Conservation (phyloP, 2,888 invertebrate genomes). For the Lithodes maja region DNA sequence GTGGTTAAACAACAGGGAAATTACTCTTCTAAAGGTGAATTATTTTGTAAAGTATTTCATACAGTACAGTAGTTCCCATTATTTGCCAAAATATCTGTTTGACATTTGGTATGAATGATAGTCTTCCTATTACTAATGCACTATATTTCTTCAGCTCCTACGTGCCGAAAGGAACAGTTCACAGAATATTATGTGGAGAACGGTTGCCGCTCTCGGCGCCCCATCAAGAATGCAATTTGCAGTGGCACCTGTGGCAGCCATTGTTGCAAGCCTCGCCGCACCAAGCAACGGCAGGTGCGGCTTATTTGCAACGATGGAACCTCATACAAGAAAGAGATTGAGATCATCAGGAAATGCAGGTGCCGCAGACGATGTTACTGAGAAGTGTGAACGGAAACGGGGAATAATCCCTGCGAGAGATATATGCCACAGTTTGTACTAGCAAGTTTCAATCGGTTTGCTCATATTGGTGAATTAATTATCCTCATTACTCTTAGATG, state of each 20-base stretch:
- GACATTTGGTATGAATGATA: too few relatives aligned
- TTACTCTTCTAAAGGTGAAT: too few relatives aligned
- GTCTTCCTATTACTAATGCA: too few relatives aligned
- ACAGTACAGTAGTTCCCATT: too few relatives aligned
- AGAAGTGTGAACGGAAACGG: neutral
- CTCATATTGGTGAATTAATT: too few relatives aligned
- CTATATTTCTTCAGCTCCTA: conserved; percentile 79
- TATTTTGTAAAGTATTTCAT: too few relatives aligned
- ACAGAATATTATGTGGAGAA: conserved; percentile 94
- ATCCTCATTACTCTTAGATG: too few relatives aligned
- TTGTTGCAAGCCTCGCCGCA: conserved; percentile 94
- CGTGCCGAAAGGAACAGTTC: conserved; percentile 91
- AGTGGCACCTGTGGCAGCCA: conserved; percentile 85
- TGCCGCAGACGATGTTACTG: conserved; percentile 70
- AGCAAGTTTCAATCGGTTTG: too few relatives aligned
- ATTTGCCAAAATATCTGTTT: too few relatives aligned
- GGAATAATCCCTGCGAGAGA: neutral
- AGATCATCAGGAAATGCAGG: conserved; percentile 93
- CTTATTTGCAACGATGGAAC: conserved; percentile 94
- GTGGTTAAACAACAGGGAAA: too few relatives aligned
- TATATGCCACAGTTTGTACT: neutral
- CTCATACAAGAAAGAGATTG: conserved; percentile 95
- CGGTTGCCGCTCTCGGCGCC: conserved; percentile 91
- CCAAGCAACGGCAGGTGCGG: conserved; percentile 95
- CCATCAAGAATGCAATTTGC: conserved; percentile 92